Percentiles rank a stretch among this genome's conserved stretches.
Evolutionary conservation across 2,797 vertebrate genomes (phyloP).

Genomic region (Sphenodon punctatus): DNA sequence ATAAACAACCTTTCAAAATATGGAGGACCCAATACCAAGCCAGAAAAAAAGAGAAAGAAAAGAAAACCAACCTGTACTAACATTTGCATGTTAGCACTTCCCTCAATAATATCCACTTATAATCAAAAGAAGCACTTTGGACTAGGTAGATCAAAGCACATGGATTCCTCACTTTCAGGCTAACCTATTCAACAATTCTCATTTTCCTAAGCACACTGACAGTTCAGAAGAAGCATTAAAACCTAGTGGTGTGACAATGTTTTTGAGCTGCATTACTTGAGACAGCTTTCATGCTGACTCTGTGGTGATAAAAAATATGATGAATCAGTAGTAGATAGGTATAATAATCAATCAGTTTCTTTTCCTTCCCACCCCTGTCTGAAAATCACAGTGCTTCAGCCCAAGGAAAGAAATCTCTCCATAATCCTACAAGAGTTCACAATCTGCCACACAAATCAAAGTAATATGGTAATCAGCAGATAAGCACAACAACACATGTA

Average conservation of each 20-base stretch:
- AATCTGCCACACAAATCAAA: slow-evolving; percentile 73
- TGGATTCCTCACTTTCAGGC: not conserved
- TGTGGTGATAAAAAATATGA: slow-evolving; percentile 60
- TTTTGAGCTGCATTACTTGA: slow-evolving; percentile 53
- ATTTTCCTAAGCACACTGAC: slow-evolving; percentile 30
- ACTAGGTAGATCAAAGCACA: slow-evolving; percentile 8
- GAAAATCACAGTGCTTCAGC: slow-evolving; percentile 64
- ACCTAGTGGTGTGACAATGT: slow-evolving; percentile 1
- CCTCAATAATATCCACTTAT: not conserved
- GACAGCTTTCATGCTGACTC: slow-evolving; percentile 49
- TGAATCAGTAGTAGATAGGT: slow-evolving; percentile 51
- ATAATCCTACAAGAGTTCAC: slow-evolving; percentile 67
- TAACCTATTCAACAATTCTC: slow-evolving; percentile 18
- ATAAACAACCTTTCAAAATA: slow-evolving; percentile 14
- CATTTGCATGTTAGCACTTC: slow-evolving; percentile 15
- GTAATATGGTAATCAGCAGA: slow-evolving; percentile 73
- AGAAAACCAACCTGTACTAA: not conserved
- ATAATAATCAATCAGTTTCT: slow-evolving; percentile 56
- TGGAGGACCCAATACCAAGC: not conserved
- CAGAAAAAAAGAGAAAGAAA: not conserved
- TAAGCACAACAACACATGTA: slow-evolving; percentile 65
- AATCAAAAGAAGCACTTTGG: slow-evolving; percentile 42
- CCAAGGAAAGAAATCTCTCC: slow-evolving; percentile 58
- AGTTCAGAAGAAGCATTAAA: slow-evolving; percentile 28
- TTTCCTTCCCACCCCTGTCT: slow-evolving; percentile 53